Percentiles rank a stretch among this genome's conserved stretches.
Conservation (phyloP, 2,888 invertebrate species). For the Pyrochroa serraticornis region DNA sequence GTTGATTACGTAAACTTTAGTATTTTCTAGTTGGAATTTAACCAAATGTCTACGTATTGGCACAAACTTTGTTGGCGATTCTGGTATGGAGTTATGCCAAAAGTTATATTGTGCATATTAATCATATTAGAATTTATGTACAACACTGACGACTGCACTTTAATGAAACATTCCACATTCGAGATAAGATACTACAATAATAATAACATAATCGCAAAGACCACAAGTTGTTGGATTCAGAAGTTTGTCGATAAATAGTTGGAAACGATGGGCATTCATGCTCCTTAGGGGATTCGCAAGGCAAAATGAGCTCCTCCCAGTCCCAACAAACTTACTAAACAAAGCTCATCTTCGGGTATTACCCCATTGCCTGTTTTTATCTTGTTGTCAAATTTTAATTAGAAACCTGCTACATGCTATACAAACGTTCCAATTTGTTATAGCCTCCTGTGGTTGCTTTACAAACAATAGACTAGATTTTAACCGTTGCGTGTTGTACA, state of each 20-base stretch:
- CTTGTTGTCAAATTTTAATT: no score
- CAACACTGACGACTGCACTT: neutral
- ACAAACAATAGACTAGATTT: no score
- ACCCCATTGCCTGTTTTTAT: no score
- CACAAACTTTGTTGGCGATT: no score
- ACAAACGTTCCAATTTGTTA: neutral
- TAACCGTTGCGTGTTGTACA: no score
- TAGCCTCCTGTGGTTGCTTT: no score
- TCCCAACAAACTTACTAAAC: no score
- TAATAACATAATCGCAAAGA: constrained; percentile 10
- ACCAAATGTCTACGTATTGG: no score
- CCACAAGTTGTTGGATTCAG: constrained; percentile 11
- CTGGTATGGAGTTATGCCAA: neutral
- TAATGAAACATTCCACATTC: neutral
- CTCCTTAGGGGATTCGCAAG: constrained; percentile 7
- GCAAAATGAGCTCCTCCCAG: neutral
- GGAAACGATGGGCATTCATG: constrained; percentile 7
- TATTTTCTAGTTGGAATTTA: no score
- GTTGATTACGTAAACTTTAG: no score
- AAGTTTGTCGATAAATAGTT: constrained; percentile 15
- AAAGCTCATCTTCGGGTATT: no score
- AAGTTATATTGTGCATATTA: neutral
- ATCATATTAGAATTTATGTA: neutral
- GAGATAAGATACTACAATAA: constrained; percentile 13
- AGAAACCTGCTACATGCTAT: neutral